Evolutionary conservation across 2,797 vertebrate species (phyloP), one percentile per base, ranked within the genome.

Genomic region (Parauchenoglanis punctatus): DNA sequence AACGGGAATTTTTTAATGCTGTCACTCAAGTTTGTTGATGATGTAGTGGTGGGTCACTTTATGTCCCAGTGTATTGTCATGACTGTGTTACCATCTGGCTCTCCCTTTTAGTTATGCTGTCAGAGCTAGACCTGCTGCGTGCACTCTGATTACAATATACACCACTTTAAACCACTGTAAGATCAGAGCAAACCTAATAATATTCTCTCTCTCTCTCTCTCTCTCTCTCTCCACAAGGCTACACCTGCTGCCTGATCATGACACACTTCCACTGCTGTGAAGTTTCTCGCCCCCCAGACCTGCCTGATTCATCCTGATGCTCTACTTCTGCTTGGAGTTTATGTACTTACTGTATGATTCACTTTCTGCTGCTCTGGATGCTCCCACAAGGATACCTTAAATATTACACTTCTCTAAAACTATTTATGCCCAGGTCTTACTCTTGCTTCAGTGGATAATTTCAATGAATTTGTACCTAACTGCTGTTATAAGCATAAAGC

Each of bases 301-400:
- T 80, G 18, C 31, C 77, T 59, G 54, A 35, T 80, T 80, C 77
- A 46, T 80, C 28, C 76, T 78, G 44, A 76, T 23, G 54, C 73
- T 76, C 25, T 17, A 80, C 28, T 58, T 80, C 54, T 80, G 54
- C 52, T 80, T 12, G 8, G 76, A 58, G 52, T 35, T 80, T 80
- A 80, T 40, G 31, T 40, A 59, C 17, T 56, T 58, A 49, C 49
- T 7, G 49, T 7, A 56, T 20, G 54, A 80, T 17, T 58, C 54
- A 80, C 54, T 12, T 58, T 35, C 54, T 35, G 28, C 76, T 31
- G 52, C 25, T 13, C 12, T 80, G 10, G 56, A 58, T 11, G 54
- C 7, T 12, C 54, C 77, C 77, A 23, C 54, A 61, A 44, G 56
- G 4, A 81, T 23, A 40, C 20, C 20, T 81, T 13, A 40, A 44